Conservation (phyloP, 1,140 invertebrate species). For the Drosophila virilis region DNA sequence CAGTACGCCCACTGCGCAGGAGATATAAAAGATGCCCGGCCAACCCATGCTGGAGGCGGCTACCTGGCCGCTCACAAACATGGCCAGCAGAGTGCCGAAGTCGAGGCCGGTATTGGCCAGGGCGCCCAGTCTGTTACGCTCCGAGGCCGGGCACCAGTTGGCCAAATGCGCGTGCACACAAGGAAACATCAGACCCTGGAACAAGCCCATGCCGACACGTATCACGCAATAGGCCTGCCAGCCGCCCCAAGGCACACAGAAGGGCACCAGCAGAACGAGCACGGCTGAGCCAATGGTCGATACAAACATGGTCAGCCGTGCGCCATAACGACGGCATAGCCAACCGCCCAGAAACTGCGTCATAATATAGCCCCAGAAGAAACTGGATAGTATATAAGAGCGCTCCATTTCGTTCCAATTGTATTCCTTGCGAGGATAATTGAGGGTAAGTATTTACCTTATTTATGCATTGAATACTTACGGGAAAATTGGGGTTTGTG, state of each 20-base stretch:
- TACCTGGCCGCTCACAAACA: conserved; percentile 88
- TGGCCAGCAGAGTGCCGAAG: conserved; percentile 90
- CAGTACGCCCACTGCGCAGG: conserved; percentile 87
- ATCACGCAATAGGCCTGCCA: conserved; percentile 87
- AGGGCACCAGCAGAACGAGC: conserved; percentile 85
- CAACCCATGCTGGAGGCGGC: conserved; percentile 88
- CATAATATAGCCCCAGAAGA: conserved; percentile 87
- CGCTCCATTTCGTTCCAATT: conserved; percentile 85
- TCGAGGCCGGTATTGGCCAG: conserved; percentile 88
- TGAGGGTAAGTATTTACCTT: not conserved
- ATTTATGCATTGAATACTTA: conserved; percentile 29
- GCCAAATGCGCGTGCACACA: conserved; percentile 91
- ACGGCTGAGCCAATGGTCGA: conserved; percentile 85
- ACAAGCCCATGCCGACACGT: conserved; percentile 90
- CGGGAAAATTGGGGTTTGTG: conserved; percentile 69
- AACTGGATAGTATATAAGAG: conserved; percentile 87
- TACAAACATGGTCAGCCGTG: conserved; percentile 86
- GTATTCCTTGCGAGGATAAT: conserved; percentile 64
- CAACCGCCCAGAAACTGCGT: conserved; percentile 88
- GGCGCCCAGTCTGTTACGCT: conserved; percentile 86
- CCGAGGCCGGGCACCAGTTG: conserved; percentile 89
- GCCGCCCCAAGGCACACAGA: conserved; percentile 84
- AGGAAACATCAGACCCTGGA: conserved; percentile 92
- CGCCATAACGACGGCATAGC: conserved; percentile 87
- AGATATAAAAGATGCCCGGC: conserved; percentile 91